Base-by-base conservation (phyloP, 2,113 vertebrate species). In the Anolis carolinensis region DNA sequence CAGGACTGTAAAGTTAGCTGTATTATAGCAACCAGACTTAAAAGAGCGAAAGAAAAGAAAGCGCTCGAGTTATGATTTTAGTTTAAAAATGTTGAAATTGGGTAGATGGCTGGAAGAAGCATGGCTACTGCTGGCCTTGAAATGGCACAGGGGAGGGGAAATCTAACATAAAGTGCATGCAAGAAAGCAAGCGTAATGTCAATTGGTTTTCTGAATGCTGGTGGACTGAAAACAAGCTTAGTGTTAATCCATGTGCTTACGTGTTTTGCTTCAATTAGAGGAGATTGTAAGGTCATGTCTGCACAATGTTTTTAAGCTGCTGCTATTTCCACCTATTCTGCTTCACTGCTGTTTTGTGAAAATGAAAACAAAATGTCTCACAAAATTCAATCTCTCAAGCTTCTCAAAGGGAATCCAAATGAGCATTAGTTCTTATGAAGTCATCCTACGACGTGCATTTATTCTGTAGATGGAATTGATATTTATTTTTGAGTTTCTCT, bases 211-310 rank as follows among this genome's bases (percentile, higher is more conserved):
- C 52, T 39, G 72, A 36, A 30, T 30, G 9, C 34, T 27, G 21
- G 44, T 79, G 44, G 27, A 48, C 5, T 72, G 52, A 67, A 71
- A 71, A 72, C 27, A 30, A 21, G 63, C 30, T 84, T 67, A 67
- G 74, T 7, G 14, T 34, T 65, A n/a, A 32, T 21, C 21, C 39
- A 70, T 32, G 59, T 65, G 27, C 44, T 13, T 76, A 65, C 59
- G n/a, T 76, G 62, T 84, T 65, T 67, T 76, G 59, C 48, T 76
- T 84, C 72, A 48, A 27, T 84, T 84, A 84, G 30, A 76, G 73
- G 36, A 50, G 30, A 10, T 65, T 84, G 59, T 84, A 76, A 32
- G n/a, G 59, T 50, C 73, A 84, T 4, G 67, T 25, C 39, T 76
- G 30, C 20, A 65, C 36, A 67, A 67, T 48, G 59, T 18, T 48